phyloP scores from a whole-genome alignment of 2,113 vertebrate species.

The Porphyrio hochstetteri region DNA sequence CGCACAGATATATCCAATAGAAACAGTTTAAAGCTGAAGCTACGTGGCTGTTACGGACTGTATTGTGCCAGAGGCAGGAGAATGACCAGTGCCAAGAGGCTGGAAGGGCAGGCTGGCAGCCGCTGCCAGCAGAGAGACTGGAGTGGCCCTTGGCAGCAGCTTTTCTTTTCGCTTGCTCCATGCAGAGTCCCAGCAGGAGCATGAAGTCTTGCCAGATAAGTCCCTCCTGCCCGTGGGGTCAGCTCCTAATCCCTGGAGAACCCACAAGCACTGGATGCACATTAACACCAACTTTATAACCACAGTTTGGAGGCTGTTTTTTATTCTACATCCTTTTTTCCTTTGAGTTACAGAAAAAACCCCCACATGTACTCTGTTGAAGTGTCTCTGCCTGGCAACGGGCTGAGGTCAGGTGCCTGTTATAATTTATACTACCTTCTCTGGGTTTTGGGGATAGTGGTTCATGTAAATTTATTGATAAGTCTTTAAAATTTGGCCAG shows the following conservation, averaged over 20 bases:
- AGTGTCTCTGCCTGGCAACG: background rate
- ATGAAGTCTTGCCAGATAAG: background rate
- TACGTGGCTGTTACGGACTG: fast-evolving
- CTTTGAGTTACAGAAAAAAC: background rate
- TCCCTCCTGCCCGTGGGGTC: background rate
- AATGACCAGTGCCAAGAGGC: background rate
- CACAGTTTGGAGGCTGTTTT: background rate
- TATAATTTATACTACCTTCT: background rate
- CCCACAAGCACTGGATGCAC: fast-evolving
- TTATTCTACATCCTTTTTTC: background rate
- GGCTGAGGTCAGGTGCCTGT: background rate
- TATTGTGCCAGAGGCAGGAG: background rate
- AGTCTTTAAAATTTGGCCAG: background rate
- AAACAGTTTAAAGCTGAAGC: background rate
- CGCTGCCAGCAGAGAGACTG: background rate
- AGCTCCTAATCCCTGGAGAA: background rate
- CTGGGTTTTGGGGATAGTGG: background rate
- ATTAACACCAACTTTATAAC: background rate
- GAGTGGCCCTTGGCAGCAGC: background rate
- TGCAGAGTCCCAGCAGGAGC: background rate
- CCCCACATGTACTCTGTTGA: background rate
- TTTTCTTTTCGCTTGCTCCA: background rate
- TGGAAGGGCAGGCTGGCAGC: background rate
- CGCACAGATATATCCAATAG: fast-evolving
- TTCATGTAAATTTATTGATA: background rate